A percentile compares a stretch with the other conserved stretches of the same genome.
phyloP scores from a whole-genome alignment of 1,140 invertebrate species.

The Adoxophyes honmai region DNA sequence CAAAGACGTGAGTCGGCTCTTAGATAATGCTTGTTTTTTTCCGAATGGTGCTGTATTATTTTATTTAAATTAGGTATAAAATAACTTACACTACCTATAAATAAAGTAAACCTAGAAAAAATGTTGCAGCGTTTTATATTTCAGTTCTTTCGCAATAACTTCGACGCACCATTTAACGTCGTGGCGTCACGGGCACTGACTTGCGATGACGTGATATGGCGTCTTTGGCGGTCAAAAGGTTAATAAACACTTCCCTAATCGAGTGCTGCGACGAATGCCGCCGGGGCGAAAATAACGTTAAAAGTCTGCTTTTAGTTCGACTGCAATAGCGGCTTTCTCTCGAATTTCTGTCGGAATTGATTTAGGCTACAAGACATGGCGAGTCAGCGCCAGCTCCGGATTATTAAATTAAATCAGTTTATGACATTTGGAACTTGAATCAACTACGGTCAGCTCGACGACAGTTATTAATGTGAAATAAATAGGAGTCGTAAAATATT shows the following conservation, averaged over 20 bases:
- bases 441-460: constrained; percentile 6
- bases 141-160: too few species aligned
- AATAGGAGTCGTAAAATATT: constrained; percentile 12
- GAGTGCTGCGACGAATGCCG: constrained; percentile 47
- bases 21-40: too few species aligned
- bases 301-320: constrained; percentile 20
- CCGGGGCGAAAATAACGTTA: constrained; percentile 41
- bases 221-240: too few species aligned
- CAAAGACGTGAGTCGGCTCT: too few species aligned
- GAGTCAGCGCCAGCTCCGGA: neutral
- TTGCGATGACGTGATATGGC: too few species aligned
- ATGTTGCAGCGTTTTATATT: too few species aligned
- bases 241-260: constrained; percentile 68
- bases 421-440: constrained; percentile 4
- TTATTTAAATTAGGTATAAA: too few species aligned
- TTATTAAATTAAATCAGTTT: constrained; percentile 13
- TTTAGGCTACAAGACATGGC: neutral
- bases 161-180: too few species aligned
- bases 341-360: constrained; percentile 8
- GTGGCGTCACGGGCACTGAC: too few species aligned
- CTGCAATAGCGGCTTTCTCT: neutral
- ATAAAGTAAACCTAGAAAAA: too few species aligned
- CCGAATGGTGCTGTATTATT: too few species aligned
- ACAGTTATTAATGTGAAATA: constrained; percentile 9
- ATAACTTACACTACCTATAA: too few species aligned